phyloP scores from a whole-genome alignment of 1,140 invertebrate species.

The Lysiphlebus fabarum region DNA sequence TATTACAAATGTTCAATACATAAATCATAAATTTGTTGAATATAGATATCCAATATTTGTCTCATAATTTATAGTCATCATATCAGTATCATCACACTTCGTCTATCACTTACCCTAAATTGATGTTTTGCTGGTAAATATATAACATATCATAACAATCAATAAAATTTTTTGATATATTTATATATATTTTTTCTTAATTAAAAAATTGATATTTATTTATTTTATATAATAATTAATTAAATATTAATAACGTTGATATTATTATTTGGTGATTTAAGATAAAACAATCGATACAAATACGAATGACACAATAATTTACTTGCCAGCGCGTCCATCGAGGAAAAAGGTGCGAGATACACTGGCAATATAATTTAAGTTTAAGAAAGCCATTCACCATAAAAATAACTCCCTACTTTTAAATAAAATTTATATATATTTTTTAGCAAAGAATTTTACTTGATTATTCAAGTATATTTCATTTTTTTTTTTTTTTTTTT shows the following conservation, averaged over 20 bases:
- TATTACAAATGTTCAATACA: background rate
- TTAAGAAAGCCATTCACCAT: slow-evolving; percentile 46
- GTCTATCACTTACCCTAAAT: slow-evolving; percentile 17
- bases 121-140: background rate
- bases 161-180: background rate
- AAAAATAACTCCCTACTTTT: slow-evolving; percentile 28
- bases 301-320: slow-evolving; percentile 13
- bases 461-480: no score
- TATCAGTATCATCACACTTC: slow-evolving; percentile 23
- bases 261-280: background rate
- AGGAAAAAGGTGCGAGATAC: slow-evolving; percentile 42
- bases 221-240: background rate
- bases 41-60: slow-evolving; percentile 19
- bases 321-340: slow-evolving; percentile 41
- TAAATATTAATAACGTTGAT: background rate
- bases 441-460: no score
- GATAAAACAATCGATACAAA: background rate
- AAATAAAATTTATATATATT: no score
- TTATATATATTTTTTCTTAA: background rate
- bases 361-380: slow-evolving; percentile 31
- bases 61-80: slow-evolving; percentile 20
- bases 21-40: slow-evolving; percentile 22
- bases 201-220: no score
- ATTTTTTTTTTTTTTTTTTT: no score
- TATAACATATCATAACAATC: background rate